Base-by-base conservation (phyloP, 2,113 vertebrate species). In the Anoplopoma fimbria region DNA sequence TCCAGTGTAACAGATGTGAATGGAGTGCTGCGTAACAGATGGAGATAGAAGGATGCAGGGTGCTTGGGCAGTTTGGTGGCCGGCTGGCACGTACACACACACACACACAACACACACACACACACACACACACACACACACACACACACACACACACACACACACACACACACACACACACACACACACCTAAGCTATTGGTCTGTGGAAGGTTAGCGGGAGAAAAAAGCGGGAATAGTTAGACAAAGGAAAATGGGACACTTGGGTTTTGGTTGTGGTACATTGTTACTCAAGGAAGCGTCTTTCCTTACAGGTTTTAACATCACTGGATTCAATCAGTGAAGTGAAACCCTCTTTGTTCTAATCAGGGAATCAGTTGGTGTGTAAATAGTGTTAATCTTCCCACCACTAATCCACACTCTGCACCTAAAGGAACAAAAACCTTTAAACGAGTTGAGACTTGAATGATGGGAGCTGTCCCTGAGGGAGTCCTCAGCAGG, bases 221-320 rank as follows among this genome's bases (percentile, higher is more conserved):
- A 47, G 38, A 68, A 53, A 38, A n/a, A n/a, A 81, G 12, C 3
- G 3, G n/a, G 31, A 47, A 31, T 62, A 53, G 38, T 86, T 67
- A 82, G 60, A 83, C 42, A 75, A 77, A 77, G 67, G 62, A 69
- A 85, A 68, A 62, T 78, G 36, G 61, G 71, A 83, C 53, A 67
- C 42, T 33, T 55, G 57, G 58, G 33, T 67, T 78, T 31, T 47
- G 47, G 33, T 67, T 78, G n/a, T 47, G 47, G 38, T 69, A 27
- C n/a, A 64, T 58, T 75, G 71, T n/a, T 55, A 38, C 36, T 38
- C 29, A 57, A 29, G 27, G 34, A 31, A 72, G 21, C 9, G 21
- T 42, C 21, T 73, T 69, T 65, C 57, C 36, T 68, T 23, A 17
- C 33, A 65, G 36, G 4, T 53, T 64, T 42, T 57, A 10, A 0